phyloP scores from a whole-genome alignment of 2,888 invertebrate species.

The Empis stercorea region DNA sequence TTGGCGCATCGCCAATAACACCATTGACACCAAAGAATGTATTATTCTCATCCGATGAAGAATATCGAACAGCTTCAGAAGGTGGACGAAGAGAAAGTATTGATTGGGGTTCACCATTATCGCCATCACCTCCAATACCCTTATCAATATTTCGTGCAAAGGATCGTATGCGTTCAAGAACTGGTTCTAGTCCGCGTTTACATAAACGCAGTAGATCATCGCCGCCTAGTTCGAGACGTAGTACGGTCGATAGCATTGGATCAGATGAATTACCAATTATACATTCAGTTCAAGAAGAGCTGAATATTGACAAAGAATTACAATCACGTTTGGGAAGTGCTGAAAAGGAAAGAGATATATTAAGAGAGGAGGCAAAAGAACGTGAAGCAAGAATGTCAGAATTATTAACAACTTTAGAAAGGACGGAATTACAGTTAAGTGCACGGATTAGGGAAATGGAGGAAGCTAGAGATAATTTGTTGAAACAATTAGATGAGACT shows the following conservation, averaged over 20 bases:
- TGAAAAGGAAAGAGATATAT: conserved; percentile 58
- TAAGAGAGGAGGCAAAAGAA: conserved; percentile 58
- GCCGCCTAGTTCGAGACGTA: conserved; percentile 46
- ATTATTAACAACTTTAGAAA: conserved; percentile 57
- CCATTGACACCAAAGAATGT: conserved; percentile 53
- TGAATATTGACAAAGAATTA: conserved; percentile 42
- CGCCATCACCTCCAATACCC: conserved; percentile 53
- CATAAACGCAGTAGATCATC: conserved; percentile 49
- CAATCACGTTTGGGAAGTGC: conserved; percentile 56
- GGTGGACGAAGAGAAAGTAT: conserved; percentile 67
- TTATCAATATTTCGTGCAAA: conserved; percentile 51
- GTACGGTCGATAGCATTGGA: conserved; percentile 49
- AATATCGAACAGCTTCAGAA: conserved; percentile 77
- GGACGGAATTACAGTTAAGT: conserved; percentile 62
- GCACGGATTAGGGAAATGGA: conserved; percentile 58
- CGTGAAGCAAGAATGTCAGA: conserved; percentile 68
- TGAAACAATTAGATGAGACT: conserved; percentile 51
- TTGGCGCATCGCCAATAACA: conserved; percentile 36
- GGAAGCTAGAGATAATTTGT: conserved; percentile 48
- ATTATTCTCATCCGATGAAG: conserved; percentile 73
- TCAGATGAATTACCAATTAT: conserved; percentile 40
- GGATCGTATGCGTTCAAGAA: conserved; percentile 42
- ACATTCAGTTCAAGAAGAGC: conserved; percentile 30
- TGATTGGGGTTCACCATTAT: conserved; percentile 64
- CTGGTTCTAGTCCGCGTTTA: conserved; percentile 40